These are phyloP conservation scores for Rhynchophorus ferrugineus DNA, from an alignment of 1,140 invertebrate genomes.

Conservation along the genomic window DNA sequence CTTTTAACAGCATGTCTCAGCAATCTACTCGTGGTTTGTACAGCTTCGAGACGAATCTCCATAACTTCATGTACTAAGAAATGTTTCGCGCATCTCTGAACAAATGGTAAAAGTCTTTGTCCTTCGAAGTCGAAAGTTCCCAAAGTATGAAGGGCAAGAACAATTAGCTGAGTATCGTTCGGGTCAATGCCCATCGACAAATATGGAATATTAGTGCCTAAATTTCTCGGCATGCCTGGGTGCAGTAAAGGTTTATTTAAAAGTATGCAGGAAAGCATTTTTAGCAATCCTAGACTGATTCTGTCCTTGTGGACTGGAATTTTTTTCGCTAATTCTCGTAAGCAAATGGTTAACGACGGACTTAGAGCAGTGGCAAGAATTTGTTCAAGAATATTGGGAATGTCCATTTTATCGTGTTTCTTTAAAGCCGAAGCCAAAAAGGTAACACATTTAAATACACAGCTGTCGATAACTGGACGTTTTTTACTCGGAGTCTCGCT, in stretches of 20 bases:
- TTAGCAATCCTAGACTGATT: constrained; percentile 85
- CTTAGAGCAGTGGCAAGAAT: constrained; percentile 71
- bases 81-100: constrained; percentile 84
- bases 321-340: constrained; percentile 81
- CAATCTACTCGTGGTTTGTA: constrained; percentile 85
- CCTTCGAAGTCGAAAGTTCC: constrained; percentile 92
- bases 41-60: constrained; percentile 89
- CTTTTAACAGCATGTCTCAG: constrained; percentile 71
- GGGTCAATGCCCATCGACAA: constrained; percentile 40
- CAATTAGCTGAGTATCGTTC: constrained; percentile 74
- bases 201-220: constrained; percentile 38
- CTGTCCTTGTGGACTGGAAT: constrained; percentile 81
- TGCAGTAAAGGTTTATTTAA: constrained; percentile 80
- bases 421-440: constrained; percentile 79
- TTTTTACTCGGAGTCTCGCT: constrained; percentile 68
- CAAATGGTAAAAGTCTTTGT: constrained; percentile 86
- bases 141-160: constrained; percentile 87
- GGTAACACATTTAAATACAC: constrained; percentile 93
- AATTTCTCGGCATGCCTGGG: constrained; percentile 62
- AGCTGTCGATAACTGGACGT: constrained; percentile 69
- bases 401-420: constrained; percentile 60
- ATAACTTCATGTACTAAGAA: constrained; percentile 86
- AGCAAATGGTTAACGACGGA: constrained; percentile 80
- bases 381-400: constrained; percentile 73
- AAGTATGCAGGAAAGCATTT: constrained; percentile 79